Evolutionary conservation across 2,888 invertebrate genomes (phyloP).

Genomic region (Pterostichus madidus): DNA sequence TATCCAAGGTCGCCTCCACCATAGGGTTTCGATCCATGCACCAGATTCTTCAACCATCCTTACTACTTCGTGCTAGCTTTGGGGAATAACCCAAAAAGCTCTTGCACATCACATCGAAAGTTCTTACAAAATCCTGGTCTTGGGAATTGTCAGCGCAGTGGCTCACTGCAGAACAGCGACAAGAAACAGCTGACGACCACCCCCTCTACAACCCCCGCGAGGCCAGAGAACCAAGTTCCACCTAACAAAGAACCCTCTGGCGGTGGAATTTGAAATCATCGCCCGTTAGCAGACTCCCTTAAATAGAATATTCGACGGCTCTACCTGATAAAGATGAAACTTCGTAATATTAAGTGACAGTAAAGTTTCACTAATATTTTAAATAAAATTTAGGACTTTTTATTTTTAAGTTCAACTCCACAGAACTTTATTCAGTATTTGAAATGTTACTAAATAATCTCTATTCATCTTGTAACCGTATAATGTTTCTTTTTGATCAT

Average conservation of each 20-base stretch:
- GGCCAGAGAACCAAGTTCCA: not conserved
- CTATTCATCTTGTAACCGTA: too few species aligned
- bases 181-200: conserved; percentile 41
- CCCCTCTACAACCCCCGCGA: not conserved
- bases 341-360: conserved; percentile 27
- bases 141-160: conserved; percentile 41
- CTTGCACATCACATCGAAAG: not conserved
- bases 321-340: conserved; percentile 27
- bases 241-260: conserved; percentile 33
- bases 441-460: too few species aligned
- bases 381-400: conserved; percentile 27
- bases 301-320: conserved; percentile 3
- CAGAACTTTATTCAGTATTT: too few species aligned
- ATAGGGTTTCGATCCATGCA: conserved; percentile 55
- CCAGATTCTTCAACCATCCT: not conserved
- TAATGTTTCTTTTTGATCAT: too few species aligned
- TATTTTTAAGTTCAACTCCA: not conserved
- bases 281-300: conserved; percentile 16
- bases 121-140: conserved; percentile 12
- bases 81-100: not conserved
- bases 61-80: not conserved
- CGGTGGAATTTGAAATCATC: conserved; percentile 12
- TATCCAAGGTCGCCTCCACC: conserved; percentile 56
- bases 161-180: conserved; percentile 42
- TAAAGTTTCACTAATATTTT: conserved; percentile 20